Base-by-base conservation (phyloP, 35 echinoderm and acorn worm species). In the Chiridota heheva region DNA sequence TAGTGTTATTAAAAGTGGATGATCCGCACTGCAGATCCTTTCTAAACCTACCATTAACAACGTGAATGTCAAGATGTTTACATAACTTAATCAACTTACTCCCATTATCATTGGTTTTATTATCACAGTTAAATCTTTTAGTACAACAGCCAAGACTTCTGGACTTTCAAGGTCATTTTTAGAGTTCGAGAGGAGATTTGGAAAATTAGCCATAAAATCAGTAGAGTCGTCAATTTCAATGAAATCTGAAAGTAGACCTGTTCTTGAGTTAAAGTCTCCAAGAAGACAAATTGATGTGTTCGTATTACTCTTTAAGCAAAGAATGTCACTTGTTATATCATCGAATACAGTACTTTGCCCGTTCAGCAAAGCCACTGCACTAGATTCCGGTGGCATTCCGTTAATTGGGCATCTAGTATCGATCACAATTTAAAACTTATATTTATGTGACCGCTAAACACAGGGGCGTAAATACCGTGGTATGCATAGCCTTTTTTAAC, bases 231-330 rank as follows among this genome's bases (percentile, higher is more conserved):
- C 63, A 67, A 34, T 44, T n/a, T 36, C 38, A 72, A 72, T 72
- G 30, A 41, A 72, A 39, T 72, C 69, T 44, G 41, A 36, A 2
- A 72, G 30, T 3, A 72, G 38, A 44, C 69, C 69, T 44, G 69
- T 72, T 22, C 67, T 13, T 10, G 67, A 13, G 67, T 41, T 40
- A 70, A 70, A 70, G 41, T 70, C 69, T 10, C 69, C 69, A 32
- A 72, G 41, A 27, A 72, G 37, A 46, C 69, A 72, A 3, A 72
- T 4, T 45, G 35, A 5, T 24, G 36, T 42, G 30, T n/a, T n/a
- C n/a, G n/a, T n/a, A n/a, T n/a, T n/a, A n/a, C n/a, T n/a, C n/a
- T n/a, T n/a, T n/a, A n/a, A n/a, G n/a, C n/a, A n/a, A n/a, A n/a
- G n/a, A n/a, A n/a, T n/a, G n/a, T n/a, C n/a, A n/a, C n/a, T 41